A percentile compares a stretch with the other conserved stretches of the same genome.
These are phyloP conservation scores for Camponotus fellah DNA, from an alignment of 2,888 invertebrate genomes.

Conservation along the genomic window DNA sequence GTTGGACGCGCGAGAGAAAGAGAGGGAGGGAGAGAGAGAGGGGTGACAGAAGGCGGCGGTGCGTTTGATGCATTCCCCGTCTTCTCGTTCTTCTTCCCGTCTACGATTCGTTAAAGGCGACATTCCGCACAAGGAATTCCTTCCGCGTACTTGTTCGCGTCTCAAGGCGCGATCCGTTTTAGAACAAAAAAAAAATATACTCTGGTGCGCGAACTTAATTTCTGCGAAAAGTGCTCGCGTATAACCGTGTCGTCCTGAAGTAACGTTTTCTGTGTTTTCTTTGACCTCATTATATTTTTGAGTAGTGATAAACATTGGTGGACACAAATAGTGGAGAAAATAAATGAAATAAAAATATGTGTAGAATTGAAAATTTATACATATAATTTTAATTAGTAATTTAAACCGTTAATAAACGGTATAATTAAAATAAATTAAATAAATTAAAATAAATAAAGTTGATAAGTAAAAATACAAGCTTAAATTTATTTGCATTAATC, in stretches of 20 bases:
- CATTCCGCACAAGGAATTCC: conserved; percentile 23
- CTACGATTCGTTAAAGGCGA: conserved; percentile 26
- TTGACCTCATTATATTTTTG: not conserved
- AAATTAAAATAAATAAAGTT: not conserved
- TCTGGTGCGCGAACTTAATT: not conserved
- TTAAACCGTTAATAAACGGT: not conserved
- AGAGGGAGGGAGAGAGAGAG: not conserved
- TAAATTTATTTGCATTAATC: not conserved
- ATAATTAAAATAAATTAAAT: not conserved
- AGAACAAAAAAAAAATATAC: not conserved
- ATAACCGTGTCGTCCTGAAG: not conserved
- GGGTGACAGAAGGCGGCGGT: conserved; percentile 3
- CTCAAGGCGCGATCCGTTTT: not conserved
- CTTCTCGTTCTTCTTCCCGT: conserved; percentile 3
- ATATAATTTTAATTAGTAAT: not conserved
- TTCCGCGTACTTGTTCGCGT: conserved; percentile 38
- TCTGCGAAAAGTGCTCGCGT: conserved; percentile 26
- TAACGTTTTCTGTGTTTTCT: not conserved
- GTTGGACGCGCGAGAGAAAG: conserved; percentile 23
- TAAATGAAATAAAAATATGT: not conserved
- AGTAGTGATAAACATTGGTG: not conserved
- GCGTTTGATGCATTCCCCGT: conserved; percentile 26
- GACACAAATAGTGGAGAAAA: not conserved
- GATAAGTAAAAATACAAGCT: not conserved
- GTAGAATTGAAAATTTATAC: not conserved